phyloP scores from a whole-genome alignment of 2,888 invertebrate genomes.

The Deilephila elpenor region DNA sequence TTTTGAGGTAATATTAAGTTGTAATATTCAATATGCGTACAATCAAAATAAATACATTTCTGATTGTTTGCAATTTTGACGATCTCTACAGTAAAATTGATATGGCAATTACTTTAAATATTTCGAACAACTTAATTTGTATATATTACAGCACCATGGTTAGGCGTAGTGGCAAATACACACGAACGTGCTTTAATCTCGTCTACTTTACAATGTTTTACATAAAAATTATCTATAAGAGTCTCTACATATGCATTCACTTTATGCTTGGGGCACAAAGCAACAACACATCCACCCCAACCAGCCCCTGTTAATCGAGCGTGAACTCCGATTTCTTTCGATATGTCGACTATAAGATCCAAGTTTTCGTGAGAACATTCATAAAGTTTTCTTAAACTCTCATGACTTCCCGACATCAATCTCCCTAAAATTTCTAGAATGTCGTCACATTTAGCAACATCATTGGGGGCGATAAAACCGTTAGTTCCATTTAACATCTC shows the following conservation, averaged over 20 bases:
- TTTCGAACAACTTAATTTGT: constrained; percentile 31
- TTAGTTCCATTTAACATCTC: constrained; percentile 53
- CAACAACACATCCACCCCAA: constrained; percentile 99
- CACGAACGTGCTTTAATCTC: constrained; percentile 83
- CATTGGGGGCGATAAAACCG: constrained; percentile 43
- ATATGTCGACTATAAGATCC: constrained; percentile 91
- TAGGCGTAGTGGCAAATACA: constrained; percentile 91
- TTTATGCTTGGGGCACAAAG: constrained; percentile 88
- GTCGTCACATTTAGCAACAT: constrained; percentile 53
- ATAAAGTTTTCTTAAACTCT: constrained; percentile 92
- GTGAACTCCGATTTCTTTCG: constrained; percentile 88
- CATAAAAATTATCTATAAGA: constrained; percentile 89
- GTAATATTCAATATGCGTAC: too few species aligned
- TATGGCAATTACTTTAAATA: constrained; percentile 1
- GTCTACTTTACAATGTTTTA: constrained; percentile 79
- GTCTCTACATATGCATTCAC: constrained; percentile 87
- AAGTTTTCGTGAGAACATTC: constrained; percentile 97
- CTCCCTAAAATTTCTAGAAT: constrained; percentile 87
- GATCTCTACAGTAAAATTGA: not conserved
- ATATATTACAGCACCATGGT: constrained; percentile 86
- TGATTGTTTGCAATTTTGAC: too few species aligned
- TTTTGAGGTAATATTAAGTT: too few species aligned
- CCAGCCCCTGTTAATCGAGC: constrained; percentile 98
- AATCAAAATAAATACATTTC: too few species aligned
- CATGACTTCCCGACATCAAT: constrained; percentile 95